These are phyloP conservation scores for Peromyscus melanophrys DNA, from an alignment of 2,797 vertebrate genomes.

Conservation along the genomic window DNA sequence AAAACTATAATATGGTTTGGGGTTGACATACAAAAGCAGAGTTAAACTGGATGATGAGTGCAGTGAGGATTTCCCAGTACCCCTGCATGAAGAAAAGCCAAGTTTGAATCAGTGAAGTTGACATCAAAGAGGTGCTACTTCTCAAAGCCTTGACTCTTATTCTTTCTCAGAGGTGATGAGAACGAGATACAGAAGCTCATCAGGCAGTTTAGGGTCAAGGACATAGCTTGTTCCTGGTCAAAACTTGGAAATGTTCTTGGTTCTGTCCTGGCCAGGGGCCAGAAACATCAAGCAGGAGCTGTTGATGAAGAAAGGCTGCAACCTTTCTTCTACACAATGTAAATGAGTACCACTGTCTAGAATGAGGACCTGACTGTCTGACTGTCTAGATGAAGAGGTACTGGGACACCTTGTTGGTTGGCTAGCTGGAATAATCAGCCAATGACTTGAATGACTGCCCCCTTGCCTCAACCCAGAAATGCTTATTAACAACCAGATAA, in stretches of 20 bases:
- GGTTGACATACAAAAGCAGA: neutral
- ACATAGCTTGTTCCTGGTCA: too few species aligned
- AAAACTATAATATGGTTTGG: neutral
- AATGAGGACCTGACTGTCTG: neutral
- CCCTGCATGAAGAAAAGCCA: too few species aligned
- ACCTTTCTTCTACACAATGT: neutral
- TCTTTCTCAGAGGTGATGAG: neutral
- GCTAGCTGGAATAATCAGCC: neutral
- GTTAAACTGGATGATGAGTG: neutral
- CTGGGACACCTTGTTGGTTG: too few species aligned
- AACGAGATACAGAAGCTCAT: neutral
- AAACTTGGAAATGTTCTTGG: neutral
- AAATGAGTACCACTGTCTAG: neutral
- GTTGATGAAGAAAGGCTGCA: too few species aligned
- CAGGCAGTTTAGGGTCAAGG: neutral
- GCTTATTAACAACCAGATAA: too few species aligned
- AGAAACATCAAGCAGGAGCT: neutral
- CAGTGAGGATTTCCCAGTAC: too few species aligned
- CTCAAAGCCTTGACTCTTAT: neutral
- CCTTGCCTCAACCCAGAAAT: neutral
- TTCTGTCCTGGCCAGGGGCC: neutral
- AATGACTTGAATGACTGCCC: neutral
- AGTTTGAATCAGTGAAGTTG: neutral
- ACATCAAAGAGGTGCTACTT: neutral
- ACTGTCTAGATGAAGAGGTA: neutral